phyloP scores from a whole-genome alignment of 2,888 invertebrate genomes.

The Pterobdella sp. region DNA sequence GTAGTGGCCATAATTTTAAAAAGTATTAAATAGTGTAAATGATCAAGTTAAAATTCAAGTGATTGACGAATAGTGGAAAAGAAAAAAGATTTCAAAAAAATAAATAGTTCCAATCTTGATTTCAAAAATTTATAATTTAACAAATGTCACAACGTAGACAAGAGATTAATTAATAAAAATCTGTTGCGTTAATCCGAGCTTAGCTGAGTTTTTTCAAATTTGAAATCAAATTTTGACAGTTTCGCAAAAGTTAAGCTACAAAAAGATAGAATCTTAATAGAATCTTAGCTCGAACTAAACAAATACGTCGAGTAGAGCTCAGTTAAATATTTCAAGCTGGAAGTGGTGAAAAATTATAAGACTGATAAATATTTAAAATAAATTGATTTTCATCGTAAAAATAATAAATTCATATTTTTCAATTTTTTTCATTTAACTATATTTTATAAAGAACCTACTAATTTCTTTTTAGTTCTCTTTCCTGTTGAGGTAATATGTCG shows the following conservation, averaged over 20 bases:
- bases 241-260: too few species aligned
- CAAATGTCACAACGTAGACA: slow-evolving; percentile 11
- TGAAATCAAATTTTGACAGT: too few species aligned
- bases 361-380: too few species aligned
- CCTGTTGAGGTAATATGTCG: slow-evolving; percentile 2
- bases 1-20: background rate
- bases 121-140: background rate
- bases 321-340: too few species aligned
- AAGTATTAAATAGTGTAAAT: background rate
- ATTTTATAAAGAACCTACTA: background rate
- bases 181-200: background rate
- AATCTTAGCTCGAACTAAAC: too few species aligned
- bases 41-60: slow-evolving; percentile 7
- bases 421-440: background rate
- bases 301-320: too few species aligned
- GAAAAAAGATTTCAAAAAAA: background rate
- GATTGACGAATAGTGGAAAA: background rate
- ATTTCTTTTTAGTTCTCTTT: slow-evolving; percentile 13
- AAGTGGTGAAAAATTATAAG: too few species aligned
- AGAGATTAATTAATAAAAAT: background rate
- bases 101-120: slow-evolving; percentile 2
- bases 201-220: background rate
- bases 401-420: too few species aligned
- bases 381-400: too few species aligned
- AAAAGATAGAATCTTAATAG: too few species aligned